These are phyloP conservation scores for Protobothrops flavoviridis DNA, from an alignment of 2,113 vertebrate species.

Conservation along the genomic window DNA sequence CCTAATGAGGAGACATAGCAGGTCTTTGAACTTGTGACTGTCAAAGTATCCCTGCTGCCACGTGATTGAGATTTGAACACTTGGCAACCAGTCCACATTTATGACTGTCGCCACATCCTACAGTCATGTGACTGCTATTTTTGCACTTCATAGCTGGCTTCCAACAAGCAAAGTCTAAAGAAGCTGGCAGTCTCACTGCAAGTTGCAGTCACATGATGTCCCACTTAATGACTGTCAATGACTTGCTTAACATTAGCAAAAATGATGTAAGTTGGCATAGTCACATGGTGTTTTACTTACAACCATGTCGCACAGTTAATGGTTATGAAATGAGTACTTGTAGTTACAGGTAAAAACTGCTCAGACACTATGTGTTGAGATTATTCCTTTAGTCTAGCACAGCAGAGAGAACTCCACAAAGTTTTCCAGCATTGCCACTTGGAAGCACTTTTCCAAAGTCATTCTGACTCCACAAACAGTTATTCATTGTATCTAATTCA, in stretches of 20 bases:
- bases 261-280: background rate
- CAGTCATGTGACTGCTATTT: background rate
- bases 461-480: fast-evolving
- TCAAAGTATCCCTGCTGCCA: background rate
- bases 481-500: fast-evolving
- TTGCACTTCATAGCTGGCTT: background rate
- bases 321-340: background rate
- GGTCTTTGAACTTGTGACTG: background rate
- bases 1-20: background rate
- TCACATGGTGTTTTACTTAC: background rate
- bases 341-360: background rate
- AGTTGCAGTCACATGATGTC: background rate
- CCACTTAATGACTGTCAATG: background rate
- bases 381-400: background rate
- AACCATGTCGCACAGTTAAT: background rate
- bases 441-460: fast-evolving
- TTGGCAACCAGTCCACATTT: background rate
- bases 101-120: background rate
- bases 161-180: background rate
- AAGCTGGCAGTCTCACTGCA: background rate
- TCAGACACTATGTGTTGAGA: background rate
- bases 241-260: background rate
- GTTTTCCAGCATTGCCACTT: background rate
- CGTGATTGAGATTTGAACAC: background rate
- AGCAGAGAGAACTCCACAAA: background rate